These are phyloP conservation scores for Dufourea novaeangliae DNA, from an alignment of 1,140 invertebrate genomes.

Conservation along the genomic window DNA sequence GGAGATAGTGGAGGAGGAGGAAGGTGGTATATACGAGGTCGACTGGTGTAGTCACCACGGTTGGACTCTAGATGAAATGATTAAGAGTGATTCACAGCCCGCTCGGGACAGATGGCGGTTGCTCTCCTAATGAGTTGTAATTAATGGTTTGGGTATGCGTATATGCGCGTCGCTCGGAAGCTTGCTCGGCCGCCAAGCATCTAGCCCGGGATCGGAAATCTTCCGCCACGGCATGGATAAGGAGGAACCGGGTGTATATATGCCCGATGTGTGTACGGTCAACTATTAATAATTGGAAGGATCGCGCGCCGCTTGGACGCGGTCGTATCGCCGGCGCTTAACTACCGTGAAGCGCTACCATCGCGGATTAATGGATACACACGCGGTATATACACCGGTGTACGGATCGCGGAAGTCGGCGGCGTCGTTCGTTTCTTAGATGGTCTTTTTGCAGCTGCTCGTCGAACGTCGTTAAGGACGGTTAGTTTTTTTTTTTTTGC, in stretches of 20 bases:
- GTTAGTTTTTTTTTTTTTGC: neutral
- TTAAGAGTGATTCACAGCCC: conserved; percentile 81
- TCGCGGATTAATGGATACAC: conserved; percentile 55
- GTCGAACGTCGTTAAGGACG: conserved; percentile 41
- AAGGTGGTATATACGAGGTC: conserved; percentile 4
- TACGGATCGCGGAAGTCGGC: conserved; percentile 34
- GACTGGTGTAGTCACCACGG: conserved; percentile 65
- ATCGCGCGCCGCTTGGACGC: conserved; percentile 29
- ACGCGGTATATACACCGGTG: neutral
- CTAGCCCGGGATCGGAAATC: neutral
- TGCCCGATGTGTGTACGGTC: conserved; percentile 25
- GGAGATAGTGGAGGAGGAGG: no score
- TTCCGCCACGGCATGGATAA: neutral
- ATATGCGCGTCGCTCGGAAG: conserved; percentile 46
- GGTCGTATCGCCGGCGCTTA: conserved; percentile 41
- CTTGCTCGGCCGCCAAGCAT: neutral
- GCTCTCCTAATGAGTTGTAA: conserved; percentile 80
- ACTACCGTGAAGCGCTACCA: conserved; percentile 54
- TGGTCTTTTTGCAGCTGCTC: conserved; percentile 21
- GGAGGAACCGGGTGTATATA: conserved; percentile 3
- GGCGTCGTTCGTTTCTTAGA: neutral
- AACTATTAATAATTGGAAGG: conserved; percentile 51
- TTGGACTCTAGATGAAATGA: conserved; percentile 78
- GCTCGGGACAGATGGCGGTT: conserved; percentile 79
- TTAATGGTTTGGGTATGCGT: conserved; percentile 79